phyloP scores from a whole-genome alignment of 2,797 vertebrate genomes.

The Dendrocincla tyrannina region DNA sequence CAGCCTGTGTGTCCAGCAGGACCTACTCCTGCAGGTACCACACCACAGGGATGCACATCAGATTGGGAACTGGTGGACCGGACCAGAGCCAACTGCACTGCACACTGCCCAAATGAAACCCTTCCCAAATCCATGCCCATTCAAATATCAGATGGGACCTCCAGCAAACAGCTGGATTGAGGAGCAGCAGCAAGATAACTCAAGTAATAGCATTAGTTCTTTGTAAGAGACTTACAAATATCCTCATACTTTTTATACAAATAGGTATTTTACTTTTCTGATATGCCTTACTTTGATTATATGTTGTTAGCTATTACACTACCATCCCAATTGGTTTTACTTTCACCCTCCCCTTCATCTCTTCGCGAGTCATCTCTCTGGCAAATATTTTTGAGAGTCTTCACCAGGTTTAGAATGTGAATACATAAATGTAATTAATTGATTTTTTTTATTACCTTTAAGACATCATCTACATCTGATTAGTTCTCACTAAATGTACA shows the following conservation, averaged over 20 bases:
- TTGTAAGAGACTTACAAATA: rapidly evolving
- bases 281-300: background rate
- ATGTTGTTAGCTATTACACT: background rate
- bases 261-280: background rate
- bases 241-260: background rate
- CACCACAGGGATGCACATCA: background rate
- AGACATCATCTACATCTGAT: background rate
- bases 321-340: background rate
- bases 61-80: background rate
- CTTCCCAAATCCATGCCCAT: background rate
- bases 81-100: too few species aligned
- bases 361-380: background rate
- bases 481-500: background rate
- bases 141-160: background rate
- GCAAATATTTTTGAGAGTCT: background rate
- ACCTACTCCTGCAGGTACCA: background rate
- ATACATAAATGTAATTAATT: background rate
- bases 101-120: background rate
- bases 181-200: background rate
- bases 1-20: background rate
- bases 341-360: background rate
- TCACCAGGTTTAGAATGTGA: background rate
- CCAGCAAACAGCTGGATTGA: background rate
- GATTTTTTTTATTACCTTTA: background rate
- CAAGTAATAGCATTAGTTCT: background rate